phyloP scores from a whole-genome alignment of 2,113 vertebrate genomes.

The Daubentonia madagascariensis region DNA sequence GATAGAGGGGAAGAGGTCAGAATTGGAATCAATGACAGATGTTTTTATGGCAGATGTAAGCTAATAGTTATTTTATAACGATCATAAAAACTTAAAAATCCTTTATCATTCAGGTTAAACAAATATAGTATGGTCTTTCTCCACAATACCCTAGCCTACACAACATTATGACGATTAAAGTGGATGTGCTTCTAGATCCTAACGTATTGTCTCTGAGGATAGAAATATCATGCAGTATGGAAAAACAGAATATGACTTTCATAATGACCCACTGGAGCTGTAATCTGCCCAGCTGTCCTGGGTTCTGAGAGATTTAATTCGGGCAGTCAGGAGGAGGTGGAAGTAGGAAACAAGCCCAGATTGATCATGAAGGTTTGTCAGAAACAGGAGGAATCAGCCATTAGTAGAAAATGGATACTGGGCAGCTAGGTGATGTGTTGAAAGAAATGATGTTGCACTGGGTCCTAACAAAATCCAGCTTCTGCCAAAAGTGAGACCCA shows the following conservation, averaged over 20 bases:
- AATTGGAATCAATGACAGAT: background rate
- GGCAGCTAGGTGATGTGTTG: background rate
- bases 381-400: background rate
- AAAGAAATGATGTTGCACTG: background rate
- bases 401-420: background rate
- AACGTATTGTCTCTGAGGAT: slow-evolving; percentile 5
- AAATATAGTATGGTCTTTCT: background rate
- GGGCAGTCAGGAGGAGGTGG: background rate
- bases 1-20: background rate
- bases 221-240: background rate
- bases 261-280: background rate
- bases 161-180: background rate
- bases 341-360: background rate
- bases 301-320: background rate
- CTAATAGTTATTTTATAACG: background rate
- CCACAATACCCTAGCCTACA: background rate
- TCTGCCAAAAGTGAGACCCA: slow-evolving; percentile 1
- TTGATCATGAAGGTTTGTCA: background rate
- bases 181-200: background rate
- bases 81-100: background rate
- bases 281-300: background rate
- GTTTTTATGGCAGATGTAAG: background rate
- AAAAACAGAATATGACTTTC: background rate
- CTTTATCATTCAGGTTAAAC: background rate
- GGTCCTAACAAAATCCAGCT: background rate